Evolutionary conservation across 2,113 vertebrate genomes (phyloP), one percentile per base, ranked within the genome.

Genomic region (Lethenteron reissneri): DNA sequence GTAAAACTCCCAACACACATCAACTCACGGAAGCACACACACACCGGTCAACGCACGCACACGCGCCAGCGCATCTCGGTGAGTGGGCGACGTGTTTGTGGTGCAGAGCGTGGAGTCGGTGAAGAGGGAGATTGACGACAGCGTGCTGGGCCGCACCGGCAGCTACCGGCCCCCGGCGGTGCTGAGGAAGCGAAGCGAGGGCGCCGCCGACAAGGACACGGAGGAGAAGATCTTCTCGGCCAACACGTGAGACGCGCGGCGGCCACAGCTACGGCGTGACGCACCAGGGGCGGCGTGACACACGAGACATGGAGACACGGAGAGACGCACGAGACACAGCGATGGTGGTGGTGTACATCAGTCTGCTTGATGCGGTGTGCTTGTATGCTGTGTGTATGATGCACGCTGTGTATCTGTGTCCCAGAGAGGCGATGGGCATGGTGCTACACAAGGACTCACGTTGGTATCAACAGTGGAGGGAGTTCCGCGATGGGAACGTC

Each of bases 401-500:
- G 41, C 41, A 41, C 6, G 41, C 41, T 41, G 41, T 41, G 41
- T 41, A 41, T 7, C n/a, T 60, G n/a, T 78, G 6, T 77, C 41
- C n/a, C 70, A 97, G 92, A 79, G 89, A 99, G 71, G 89, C 87
- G 2, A 81, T 87, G 81, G 91, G 88, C 1, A 78, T 97, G 8
- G 90, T 99, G 74, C 81, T 99, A 21, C 92, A 99, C 77, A 99
- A 90, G 73, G 92, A 99, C 80, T 97, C 92, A 3, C 94, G 85
- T 60, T 99, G 94, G 94, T 90, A 85, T 78, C 92, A 95, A 76
- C 91, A 99, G 78, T 99, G 94, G 94, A 99, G 89, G 71, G 91
- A 99, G 72, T 99, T 99, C 81, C 94, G 86, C 80, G 92, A 99
- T 80, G 95, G 94, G 82, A 99, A 94, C 0, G 80, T 83, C 57